Evolutionary conservation across 2,888 invertebrate genomes (phyloP), one percentile per base, ranked within the genome.

Genomic region (Rhamphomyia laevipes): DNA sequence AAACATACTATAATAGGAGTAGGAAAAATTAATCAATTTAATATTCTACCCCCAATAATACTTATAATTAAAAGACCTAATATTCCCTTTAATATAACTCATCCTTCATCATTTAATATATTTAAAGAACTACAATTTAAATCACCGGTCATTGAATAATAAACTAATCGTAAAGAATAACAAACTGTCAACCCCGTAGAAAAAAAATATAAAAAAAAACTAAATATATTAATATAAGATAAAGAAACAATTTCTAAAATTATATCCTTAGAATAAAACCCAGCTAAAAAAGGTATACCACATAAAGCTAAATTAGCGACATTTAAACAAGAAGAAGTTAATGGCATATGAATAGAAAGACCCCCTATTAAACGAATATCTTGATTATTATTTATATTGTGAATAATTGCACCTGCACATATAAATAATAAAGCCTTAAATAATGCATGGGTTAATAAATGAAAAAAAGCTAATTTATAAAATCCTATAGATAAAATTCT

Each of bases 341-440:
- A 65, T 58, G 77, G 77, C 59, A 77, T 68, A 61, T 68, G 67
- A 46, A 62, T 56, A 51, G 70, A 65, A 61, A 79, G 59, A 0
- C 72, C 66, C 0, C 78, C 77, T 58, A 80, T 76, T 67, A 59
- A 71, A 4, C 82, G 82, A 74, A 82, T 78, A 78, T 84, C 82
- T 65, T 84, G 84, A 60, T 62, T 73, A 72, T 78, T 74, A 57
- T 63, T 66, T 64, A 77, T 73, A 64, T 73, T 73, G 73, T 82
- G 80, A 76, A 85, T 84, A 70, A 83, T 72, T 46, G 74, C 68
- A 0, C 84, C 84, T 0, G 81, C 79, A 74, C 82, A 81, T 61
- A 84, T 74, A 77, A 84, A 84, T 66, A 83, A 73, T 68, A 82
- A 73, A 57, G 83, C 81, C 55, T 85, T 85, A 80, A 85, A 84